A percentile compares a stretch with the other conserved stretches of the same genome.
Conservation (phyloP, 2,888 invertebrate genomes). For the Drosophila prolongata region DNA sequence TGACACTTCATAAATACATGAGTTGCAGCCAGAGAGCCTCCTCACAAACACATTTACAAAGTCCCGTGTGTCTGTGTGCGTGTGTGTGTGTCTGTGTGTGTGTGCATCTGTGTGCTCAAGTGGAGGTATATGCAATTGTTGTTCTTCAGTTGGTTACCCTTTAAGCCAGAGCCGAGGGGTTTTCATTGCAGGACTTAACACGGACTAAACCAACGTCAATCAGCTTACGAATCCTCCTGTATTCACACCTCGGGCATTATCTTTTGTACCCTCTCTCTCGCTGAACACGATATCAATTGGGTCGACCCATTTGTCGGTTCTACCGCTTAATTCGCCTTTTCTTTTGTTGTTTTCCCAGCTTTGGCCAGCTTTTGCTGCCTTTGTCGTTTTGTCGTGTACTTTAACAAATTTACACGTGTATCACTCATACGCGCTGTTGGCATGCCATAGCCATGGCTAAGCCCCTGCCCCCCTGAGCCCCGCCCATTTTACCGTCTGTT, state of each 20-base stretch:
- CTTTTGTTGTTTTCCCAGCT: constrained; percentile 21
- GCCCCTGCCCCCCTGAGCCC: background rate
- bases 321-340: background rate
- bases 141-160: constrained; percentile 56
- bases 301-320: constrained; percentile 1
- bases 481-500: background rate
- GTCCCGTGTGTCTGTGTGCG: background rate
- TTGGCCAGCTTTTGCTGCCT: constrained; percentile 20
- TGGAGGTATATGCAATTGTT: constrained; percentile 55
- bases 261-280: background rate
- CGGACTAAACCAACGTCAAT: constrained; percentile 38
- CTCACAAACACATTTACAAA: constrained; percentile 13
- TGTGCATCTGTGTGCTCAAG: constrained; percentile 27
- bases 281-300: constrained; percentile 29
- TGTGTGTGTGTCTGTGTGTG: constrained; percentile 15
- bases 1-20: constrained; percentile 78
- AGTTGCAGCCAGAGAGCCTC: constrained; percentile 64
- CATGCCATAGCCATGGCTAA: constrained; percentile 27
- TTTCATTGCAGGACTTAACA: constrained; percentile 39
- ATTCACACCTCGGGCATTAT: constrained; percentile 9
- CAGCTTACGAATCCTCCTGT: constrained; percentile 25
- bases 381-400: constrained; percentile 62
- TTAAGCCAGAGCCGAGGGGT: constrained; percentile 22
- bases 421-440: constrained; percentile 71
- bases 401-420: constrained; percentile 77